Conservation (phyloP, 2,888 invertebrate species). For the Epinotia nisella region DNA sequence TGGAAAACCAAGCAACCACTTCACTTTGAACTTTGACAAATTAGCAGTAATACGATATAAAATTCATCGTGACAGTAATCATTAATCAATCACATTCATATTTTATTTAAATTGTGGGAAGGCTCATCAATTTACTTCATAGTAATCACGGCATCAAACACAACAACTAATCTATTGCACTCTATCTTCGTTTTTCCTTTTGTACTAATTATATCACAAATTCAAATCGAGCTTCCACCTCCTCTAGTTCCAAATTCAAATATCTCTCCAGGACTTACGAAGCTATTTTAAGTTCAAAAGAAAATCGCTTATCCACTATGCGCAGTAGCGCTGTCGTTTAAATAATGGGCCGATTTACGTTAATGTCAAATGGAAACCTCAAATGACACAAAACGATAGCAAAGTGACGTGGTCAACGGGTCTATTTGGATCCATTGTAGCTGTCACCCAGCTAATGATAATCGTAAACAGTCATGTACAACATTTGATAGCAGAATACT, state of each 20-base stretch:
- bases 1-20: too few relatives aligned
- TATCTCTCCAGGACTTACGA: neutral
- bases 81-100: too few relatives aligned
- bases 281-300: slow-evolving; percentile 8
- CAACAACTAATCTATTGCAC: too few relatives aligned
- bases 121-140: too few relatives aligned
- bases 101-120: too few relatives aligned
- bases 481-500: neutral
- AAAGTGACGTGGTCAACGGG: slow-evolving; percentile 29
- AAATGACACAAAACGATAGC: slow-evolving; percentile 31
- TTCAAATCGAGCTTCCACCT: neutral
- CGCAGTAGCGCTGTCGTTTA: slow-evolving; percentile 8
- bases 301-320: slow-evolving; percentile 8
- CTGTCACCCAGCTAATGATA: slow-evolving; percentile 15
- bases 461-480: slow-evolving; percentile 19
- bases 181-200: neutral
- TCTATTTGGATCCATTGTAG: slow-evolving; percentile 26
- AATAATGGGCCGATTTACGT: slow-evolving; percentile 36
- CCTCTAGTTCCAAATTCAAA: neutral
- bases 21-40: too few relatives aligned
- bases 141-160: too few relatives aligned
- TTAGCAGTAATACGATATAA: too few relatives aligned
- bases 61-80: too few relatives aligned
- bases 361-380: slow-evolving; percentile 37
- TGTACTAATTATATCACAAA: neutral